These are phyloP conservation scores for Cerastis leucographa DNA, from an alignment of 2,888 invertebrate species.

Conservation along the genomic window DNA sequence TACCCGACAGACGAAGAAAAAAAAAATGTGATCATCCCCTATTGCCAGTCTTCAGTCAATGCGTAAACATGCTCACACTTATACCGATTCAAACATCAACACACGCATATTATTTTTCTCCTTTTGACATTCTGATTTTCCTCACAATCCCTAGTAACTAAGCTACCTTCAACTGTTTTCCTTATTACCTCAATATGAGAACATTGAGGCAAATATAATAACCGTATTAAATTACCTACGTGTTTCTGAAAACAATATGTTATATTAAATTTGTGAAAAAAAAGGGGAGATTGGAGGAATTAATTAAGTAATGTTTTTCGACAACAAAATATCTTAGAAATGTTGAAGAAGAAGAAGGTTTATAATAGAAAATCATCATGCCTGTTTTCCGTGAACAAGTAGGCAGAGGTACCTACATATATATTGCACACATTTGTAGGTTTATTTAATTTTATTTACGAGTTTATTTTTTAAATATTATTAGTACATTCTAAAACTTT, in stretches of 20 bases:
- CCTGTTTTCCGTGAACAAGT: neutral
- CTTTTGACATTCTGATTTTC: conserved; percentile 23
- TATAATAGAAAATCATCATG: neutral
- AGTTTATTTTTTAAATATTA: neutral
- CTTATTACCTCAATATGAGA: conserved; percentile 21
- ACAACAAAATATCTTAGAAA: conserved; percentile 13
- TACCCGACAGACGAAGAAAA: no score
- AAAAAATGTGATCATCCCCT: no score
- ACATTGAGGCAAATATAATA: conserved; percentile 6
- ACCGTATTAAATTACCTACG: conserved; percentile 20
- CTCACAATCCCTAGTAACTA: neutral
- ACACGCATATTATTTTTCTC: neutral
- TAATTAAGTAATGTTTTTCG: conserved; percentile 28
- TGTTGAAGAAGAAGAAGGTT: neutral
- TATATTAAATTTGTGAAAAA: conserved; percentile 7
- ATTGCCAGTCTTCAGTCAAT: no score
- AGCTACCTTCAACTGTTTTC: conserved; percentile 19
- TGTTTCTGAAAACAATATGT: neutral
- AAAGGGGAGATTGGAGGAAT: neutral
- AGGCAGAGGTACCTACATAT: neutral
- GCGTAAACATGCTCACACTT: neutral
- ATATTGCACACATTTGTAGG: neutral
- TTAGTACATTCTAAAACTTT: no score
- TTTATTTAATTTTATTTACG: neutral
- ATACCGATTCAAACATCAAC: neutral